phyloP scores from a whole-genome alignment of 2,113 vertebrate genomes.

The Dromiciops gliroides region DNA sequence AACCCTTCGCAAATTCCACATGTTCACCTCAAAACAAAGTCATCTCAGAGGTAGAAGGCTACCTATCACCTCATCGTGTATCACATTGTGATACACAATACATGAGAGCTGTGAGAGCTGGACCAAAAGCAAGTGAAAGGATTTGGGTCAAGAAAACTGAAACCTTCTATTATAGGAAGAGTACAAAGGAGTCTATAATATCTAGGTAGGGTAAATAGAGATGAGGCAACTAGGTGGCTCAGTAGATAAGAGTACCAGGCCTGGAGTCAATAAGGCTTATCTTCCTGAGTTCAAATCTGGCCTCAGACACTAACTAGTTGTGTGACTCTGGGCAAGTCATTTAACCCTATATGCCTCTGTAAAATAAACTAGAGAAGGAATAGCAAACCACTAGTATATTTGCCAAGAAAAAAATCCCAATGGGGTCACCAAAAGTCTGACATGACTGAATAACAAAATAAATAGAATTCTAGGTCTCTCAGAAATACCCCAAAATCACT shows the following conservation, averaged over 20 bases:
- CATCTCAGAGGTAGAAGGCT: slow-evolving; percentile 38
- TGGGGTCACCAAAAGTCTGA: not conserved
- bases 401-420: not conserved
- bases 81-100: not conserved
- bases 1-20: not conserved
- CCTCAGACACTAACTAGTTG: not conserved
- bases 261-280: not conserved
- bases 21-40: slow-evolving; percentile 43
- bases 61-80: too few relatives aligned
- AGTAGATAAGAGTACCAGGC: not conserved
- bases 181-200: slow-evolving; percentile 6
- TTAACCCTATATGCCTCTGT: not conserved
- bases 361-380: not conserved
- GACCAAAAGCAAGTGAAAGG: not conserved
- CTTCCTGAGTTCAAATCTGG: not conserved
- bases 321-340: not conserved
- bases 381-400: not conserved
- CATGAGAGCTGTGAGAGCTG: slow-evolving; percentile 20
- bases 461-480: not conserved
- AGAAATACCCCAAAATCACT: not conserved
- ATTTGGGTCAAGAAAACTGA: slow-evolving; percentile 53
- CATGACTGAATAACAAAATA: not conserved
- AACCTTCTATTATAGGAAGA: not conserved
- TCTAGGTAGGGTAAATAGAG: not conserved
- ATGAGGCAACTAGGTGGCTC: not conserved